Base-by-base conservation (phyloP, 1,140 invertebrate species). In the Caerostris extrusa region DNA sequence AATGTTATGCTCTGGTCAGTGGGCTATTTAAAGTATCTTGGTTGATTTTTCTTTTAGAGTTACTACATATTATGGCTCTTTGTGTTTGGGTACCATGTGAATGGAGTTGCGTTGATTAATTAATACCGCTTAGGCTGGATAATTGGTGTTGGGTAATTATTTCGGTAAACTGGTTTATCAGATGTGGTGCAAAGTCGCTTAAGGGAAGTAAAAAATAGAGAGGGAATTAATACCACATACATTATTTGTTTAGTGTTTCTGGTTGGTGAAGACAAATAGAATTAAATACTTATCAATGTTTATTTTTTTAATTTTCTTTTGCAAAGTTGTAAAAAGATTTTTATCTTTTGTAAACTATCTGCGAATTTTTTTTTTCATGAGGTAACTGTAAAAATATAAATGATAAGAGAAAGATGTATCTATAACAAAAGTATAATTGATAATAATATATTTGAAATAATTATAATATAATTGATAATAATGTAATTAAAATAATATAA, bases 1-100 rank as follows among this genome's bases (percentile, higher is more conserved):
- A 58, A 58, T 83, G 53, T 83, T 83, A 56, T 56, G 55, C 6
- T 58, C 55, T 83, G 55, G 82, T 57, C 82, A 83, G 14, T 83
- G 82, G 82, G 82, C 82, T 83, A 57, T 83, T 83, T 83, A 83
- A 83, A 83, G 82, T 83, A 83, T 53, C 71, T 14, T 55, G 55
- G 82, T 7, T 58, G 55, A 77, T 77, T 77, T 77, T 77, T 77
- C 71, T 83, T 58, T 19, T 19, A 12, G 56, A 83, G 82, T 83
- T 83, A 58, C 82, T 83, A 58, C 82, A 56, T 83, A 58, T 57
- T 58, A 83, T 6, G 82, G 55, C 55, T 83, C 82, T 83, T 83
- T 58, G 82, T 56, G 82, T 83, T 83, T 14, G 14, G 82, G 19
- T n/a, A 12, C 17, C 14, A 19, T 7, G 14, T n/a, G 17, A 77